Conservation (phyloP, 2,113 vertebrate species). For the Sphaerodactylus townsendi region DNA sequence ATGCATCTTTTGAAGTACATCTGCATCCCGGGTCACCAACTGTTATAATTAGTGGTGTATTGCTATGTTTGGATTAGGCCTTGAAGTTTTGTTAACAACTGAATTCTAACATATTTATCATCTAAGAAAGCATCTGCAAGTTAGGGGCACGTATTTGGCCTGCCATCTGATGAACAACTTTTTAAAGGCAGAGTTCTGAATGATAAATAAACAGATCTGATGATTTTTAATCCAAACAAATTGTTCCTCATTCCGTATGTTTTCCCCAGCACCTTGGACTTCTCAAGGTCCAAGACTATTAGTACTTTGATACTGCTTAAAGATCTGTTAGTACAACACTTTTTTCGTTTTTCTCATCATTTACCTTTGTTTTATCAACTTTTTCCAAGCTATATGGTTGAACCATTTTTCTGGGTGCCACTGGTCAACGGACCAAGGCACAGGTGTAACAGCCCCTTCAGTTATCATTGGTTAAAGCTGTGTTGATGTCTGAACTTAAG, state of each 20-base stretch:
- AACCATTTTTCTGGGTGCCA: too few relatives aligned
- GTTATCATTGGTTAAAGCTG: too few relatives aligned
- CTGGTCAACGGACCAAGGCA: not conserved
- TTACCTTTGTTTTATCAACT: not conserved
- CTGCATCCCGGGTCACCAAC: not conserved
- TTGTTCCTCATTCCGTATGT: not conserved
- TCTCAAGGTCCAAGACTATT: conserved; percentile 14
- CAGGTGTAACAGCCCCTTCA: not conserved
- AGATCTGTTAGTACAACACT: not conserved
- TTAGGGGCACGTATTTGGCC: not conserved
- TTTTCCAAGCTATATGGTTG: not conserved
- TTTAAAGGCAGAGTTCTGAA: not conserved
- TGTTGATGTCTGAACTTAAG: not conserved
- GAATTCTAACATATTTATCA: not conserved
- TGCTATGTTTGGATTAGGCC: not conserved
- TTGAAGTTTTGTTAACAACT: not conserved
- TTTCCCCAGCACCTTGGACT: not conserved
- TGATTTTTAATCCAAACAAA: not conserved
- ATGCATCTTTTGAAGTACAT: not conserved
- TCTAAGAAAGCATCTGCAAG: not conserved
- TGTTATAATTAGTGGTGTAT: too few relatives aligned
- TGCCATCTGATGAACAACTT: not conserved
- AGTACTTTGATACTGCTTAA: not conserved
- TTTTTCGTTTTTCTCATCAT: not conserved
- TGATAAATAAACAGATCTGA: not conserved